Conservation (phyloP, 2,113 vertebrate genomes). For the Prinia subflava region DNA sequence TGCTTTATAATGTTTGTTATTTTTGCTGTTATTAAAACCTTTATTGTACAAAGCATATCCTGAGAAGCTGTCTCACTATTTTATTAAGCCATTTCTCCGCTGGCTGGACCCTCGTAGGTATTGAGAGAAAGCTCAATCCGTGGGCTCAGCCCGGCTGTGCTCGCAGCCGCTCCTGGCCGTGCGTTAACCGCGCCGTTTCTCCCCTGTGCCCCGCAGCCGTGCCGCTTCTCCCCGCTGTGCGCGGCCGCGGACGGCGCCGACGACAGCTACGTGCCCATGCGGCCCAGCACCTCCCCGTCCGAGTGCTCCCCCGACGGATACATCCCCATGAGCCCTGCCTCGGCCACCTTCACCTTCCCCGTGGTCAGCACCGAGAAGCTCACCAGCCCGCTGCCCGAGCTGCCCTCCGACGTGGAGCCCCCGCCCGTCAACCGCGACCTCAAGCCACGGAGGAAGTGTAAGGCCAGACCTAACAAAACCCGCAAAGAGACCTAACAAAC, state of each 20-base stretch:
- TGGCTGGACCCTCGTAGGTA: no score
- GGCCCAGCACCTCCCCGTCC: constrained; percentile 70
- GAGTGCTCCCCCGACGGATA: constrained; percentile 80
- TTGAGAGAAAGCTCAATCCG: no score
- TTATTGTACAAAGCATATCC: no score
- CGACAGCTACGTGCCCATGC: constrained; percentile 91
- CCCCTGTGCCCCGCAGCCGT: constrained; percentile 53
- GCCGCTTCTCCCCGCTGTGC: constrained; percentile 65
- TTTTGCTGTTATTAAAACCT: no score
- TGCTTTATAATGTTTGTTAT: no score
- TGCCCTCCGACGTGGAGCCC: constrained; percentile 79
- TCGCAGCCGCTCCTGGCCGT: not conserved
- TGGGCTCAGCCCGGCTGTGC: not conserved
- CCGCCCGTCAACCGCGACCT: constrained; percentile 94
- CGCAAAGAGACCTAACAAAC: no score
- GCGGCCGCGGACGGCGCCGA: constrained; percentile 56
- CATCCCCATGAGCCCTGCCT: constrained; percentile 89
- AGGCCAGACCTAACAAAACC: constrained; percentile 1
- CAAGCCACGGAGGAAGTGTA: constrained; percentile 91
- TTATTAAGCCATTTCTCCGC: no score
- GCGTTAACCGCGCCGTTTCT: not conserved
- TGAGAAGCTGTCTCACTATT: no score
- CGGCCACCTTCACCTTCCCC: constrained; percentile 56
- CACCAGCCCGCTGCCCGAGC: constrained; percentile 63
- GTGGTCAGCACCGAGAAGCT: constrained; percentile 68